These are phyloP conservation scores for Drosophila imparisetae DNA, from an alignment of 2,888 invertebrate genomes.

Conservation along the genomic window DNA sequence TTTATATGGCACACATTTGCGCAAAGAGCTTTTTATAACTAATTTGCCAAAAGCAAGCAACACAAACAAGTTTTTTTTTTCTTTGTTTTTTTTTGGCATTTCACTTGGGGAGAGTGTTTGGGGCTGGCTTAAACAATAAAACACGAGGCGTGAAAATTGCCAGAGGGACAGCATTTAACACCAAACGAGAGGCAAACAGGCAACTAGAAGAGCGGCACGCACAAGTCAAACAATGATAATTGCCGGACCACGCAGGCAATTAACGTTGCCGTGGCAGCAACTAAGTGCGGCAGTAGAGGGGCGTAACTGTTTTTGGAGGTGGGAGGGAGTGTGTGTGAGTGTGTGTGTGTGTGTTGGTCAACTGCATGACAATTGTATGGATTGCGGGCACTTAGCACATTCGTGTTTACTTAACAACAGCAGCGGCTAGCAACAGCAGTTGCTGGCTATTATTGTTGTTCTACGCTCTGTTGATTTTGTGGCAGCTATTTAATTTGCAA, in stretches of 20 bases:
- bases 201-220: conserved; percentile 39
- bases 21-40: conserved; percentile 60
- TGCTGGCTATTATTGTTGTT: conserved; percentile 11
- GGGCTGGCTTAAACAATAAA: conserved; percentile 56
- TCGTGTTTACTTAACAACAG: conserved; percentile 32
- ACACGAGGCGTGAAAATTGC: conserved; percentile 69
- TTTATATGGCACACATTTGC: conserved; percentile 57
- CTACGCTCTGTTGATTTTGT: conserved; percentile 1
- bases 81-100: conserved; percentile 13
- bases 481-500: conserved; percentile 31
- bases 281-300: not conserved
- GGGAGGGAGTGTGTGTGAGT: not conserved
- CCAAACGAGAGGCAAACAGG: conserved; percentile 29
- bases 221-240: conserved; percentile 62
- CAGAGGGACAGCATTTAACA: conserved; percentile 66
- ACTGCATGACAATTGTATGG: conserved; percentile 34
- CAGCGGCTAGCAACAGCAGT: not conserved
- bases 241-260: conserved; percentile 53
- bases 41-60: conserved; percentile 45
- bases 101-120: conserved; percentile 26
- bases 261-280: conserved; percentile 30
- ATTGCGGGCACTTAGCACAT: conserved; percentile 33
- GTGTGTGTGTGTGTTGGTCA: not conserved
- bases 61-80: conserved; percentile 12
- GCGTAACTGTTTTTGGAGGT: not conserved